Percentiles rank a stretch among this genome's conserved stretches.
Evolutionary conservation across 1,140 invertebrate genomes (phyloP).

Genomic region (Brachionus sp.): DNA sequence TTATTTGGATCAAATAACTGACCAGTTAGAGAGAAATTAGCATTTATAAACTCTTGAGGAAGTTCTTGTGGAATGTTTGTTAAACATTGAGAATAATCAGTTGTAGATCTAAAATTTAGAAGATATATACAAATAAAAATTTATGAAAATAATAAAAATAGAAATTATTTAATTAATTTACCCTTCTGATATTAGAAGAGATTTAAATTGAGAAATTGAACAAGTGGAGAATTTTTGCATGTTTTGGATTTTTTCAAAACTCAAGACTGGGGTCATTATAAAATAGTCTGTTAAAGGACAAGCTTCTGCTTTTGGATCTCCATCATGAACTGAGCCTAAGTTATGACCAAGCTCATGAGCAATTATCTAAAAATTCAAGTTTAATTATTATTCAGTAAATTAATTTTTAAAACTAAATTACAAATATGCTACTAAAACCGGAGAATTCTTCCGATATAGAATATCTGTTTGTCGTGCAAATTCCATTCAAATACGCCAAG

Average conservation of each 20-base stretch:
- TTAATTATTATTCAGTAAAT: not conserved
- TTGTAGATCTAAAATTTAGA: not conserved
- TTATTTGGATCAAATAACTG: not conserved
- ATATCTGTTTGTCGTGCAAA: not conserved
- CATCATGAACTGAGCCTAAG: constrained; percentile 40
- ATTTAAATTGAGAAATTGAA: constrained; percentile 32
- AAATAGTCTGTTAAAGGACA: constrained; percentile 12
- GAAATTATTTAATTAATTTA: no score
- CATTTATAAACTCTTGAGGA: not conserved
- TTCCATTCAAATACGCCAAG: not conserved
- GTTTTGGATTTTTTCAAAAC: constrained; percentile 35
- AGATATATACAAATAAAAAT: no score
- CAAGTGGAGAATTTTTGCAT: constrained; percentile 38
- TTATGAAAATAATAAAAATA: no score
- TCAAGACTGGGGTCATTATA: not conserved
- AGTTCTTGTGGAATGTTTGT: not conserved
- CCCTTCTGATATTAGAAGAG: not conserved
- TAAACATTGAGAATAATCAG: not conserved
- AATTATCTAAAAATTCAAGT: not conserved
- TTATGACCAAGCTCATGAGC: constrained; percentile 45
- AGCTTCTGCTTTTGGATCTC: not conserved
- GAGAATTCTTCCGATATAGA: constrained; percentile 31
- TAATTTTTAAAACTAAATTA: not conserved
- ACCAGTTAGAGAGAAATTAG: not conserved
- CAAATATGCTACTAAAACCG: constrained; percentile 15